Base-by-base conservation (phyloP, 2,113 vertebrate species). In the Pterocles burchelli region DNA sequence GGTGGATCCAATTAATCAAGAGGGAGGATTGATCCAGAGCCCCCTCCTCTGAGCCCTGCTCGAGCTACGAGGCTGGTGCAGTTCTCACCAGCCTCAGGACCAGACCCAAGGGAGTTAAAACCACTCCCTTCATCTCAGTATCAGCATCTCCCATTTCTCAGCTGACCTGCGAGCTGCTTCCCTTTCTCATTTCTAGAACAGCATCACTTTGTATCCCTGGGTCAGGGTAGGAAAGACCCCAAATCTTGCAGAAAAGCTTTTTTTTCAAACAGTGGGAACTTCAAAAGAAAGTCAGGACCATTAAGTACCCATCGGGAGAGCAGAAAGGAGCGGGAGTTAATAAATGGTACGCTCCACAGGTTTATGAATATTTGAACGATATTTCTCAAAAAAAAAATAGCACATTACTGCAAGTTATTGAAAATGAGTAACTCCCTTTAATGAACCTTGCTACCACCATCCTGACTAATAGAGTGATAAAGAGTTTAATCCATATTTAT, bases 401-500 rank as follows among this genome's bases (percentile, higher is more conserved):
- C 7, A 19, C 63, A 72, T 88, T 68, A 36, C 58, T 46, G 29
- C 57, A 73, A 85, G 85, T 82, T 65, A 45, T 22, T 57, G 91
- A 81, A 52, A 70, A 75, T 72, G 59, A 92, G 78, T 66, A 72
- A 71, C 79, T 71, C 88, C 90, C 68, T 95, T 93, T 86, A 81
- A 94, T 89, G 85, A 89, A 85, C 86, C 13, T 84, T 65, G 29
- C 63, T 65, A 86, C 70, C 73, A 75, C 81, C 65, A 4, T 2
- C 86, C 43, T 90, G 96, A 94, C 94, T 87, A 84, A 94, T n/a
- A 36, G 34, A 63, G 66, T 59, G 90, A 86, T 20, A 68, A 82
- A 87, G 88, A 61, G 36, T 52, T 95, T 79, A 87, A 92, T 89
- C 90, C 95, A 91, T 88, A 90, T 94, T 93, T 91, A 91, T 57